These are phyloP conservation scores for Drosophila nebulosa DNA, from an alignment of 1,140 invertebrate species.

Conservation along the genomic window DNA sequence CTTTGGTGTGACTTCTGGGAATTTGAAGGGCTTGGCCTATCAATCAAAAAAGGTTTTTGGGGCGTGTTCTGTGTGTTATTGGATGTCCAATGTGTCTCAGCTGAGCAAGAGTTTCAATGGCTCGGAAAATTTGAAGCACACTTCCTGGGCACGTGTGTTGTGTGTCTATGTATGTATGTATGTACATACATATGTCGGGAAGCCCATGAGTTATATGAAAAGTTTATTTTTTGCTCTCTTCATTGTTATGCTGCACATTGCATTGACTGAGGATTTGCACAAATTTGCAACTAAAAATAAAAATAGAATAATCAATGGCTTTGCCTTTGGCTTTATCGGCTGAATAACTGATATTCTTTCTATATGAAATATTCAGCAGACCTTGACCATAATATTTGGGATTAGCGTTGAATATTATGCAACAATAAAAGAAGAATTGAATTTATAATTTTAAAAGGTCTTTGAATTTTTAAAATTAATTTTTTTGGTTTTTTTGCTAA, in stretches of 20 bases:
- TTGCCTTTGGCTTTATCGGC: not conserved
- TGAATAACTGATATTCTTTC: not conserved
- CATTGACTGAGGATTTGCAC: slow-evolving; percentile 17
- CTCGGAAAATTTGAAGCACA: slow-evolving; percentile 5
- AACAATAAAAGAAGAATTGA: not conserved
- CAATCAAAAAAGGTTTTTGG: slow-evolving; percentile 14
- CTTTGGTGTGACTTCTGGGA: slow-evolving; percentile 20
- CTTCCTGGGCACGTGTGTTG: slow-evolving; percentile 46
- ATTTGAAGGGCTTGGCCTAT: slow-evolving; percentile 36
- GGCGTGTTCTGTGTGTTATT: slow-evolving; percentile 28
- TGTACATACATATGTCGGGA: not conserved
- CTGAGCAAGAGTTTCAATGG: slow-evolving; percentile 3
- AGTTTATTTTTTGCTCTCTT: not conserved
- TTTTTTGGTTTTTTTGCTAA: no score
- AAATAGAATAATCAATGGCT: not conserved
- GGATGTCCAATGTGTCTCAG: not conserved
- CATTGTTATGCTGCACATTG: slow-evolving; percentile 32
- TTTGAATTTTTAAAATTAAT: no score
- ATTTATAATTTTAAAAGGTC: not conserved
- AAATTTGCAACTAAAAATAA: slow-evolving; percentile 27
- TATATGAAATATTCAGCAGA: no score
- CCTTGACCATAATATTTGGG: not conserved
- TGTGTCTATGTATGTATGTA: not conserved
- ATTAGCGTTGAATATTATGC: not conserved
- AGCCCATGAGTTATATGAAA: not conserved